Percentiles rank a stretch among this genome's conserved stretches.
phyloP scores from a whole-genome alignment of 2,797 vertebrate species.

The Rhodeus uyekii region DNA sequence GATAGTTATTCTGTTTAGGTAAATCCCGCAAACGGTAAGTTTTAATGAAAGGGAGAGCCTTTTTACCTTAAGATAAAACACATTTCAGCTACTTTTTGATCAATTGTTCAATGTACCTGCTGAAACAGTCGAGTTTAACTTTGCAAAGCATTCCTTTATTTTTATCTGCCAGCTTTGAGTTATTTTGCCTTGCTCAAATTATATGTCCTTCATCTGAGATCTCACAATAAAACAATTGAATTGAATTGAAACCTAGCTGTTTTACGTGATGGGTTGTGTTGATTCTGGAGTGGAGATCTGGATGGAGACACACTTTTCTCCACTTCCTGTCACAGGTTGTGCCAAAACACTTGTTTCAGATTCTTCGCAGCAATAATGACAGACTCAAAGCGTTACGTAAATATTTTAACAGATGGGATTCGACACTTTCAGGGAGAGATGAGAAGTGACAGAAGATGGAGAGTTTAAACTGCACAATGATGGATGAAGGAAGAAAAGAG shows the following conservation, averaged over 20 bases:
- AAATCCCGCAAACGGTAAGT: neutral
- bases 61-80: neutral
- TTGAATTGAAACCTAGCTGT: neutral
- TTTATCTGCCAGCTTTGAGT: neutral
- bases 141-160: neutral
- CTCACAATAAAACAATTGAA: neutral
- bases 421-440: slow-evolving; percentile 63
- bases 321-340: slow-evolving; percentile 23
- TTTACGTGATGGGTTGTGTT: slow-evolving; percentile 20
- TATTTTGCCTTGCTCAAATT: neutral
- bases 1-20: neutral
- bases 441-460: slow-evolving; percentile 12
- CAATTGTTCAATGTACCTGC: slow-evolving; percentile 8
- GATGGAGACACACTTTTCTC: slow-evolving; percentile 29
- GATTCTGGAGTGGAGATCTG: slow-evolving; percentile 30
- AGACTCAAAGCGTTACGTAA: slow-evolving; percentile 61
- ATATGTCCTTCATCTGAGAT: neutral
- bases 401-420: slow-evolving; percentile 78
- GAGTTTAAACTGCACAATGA: slow-evolving; percentile 20
- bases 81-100: neutral
- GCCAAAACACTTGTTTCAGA: slow-evolving; percentile 42
- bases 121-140: neutral
- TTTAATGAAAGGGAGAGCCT: neutral
- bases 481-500: neutral
- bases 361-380: slow-evolving; percentile 26